phyloP scores from a whole-genome alignment of 2,113 vertebrate genomes.

The Butorides virescens region DNA sequence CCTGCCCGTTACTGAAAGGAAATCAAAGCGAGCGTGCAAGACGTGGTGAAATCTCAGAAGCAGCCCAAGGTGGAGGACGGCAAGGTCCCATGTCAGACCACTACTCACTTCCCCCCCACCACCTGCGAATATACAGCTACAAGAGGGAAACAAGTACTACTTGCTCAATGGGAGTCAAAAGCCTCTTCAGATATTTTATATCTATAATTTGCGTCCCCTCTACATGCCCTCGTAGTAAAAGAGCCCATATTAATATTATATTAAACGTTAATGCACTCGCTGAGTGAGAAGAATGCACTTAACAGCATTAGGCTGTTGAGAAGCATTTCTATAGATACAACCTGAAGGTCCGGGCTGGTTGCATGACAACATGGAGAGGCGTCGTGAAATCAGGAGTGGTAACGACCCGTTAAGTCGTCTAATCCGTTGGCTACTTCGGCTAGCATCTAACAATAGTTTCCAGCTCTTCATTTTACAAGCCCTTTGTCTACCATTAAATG shows the following conservation, averaged over 20 bases:
- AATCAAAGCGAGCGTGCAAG: background rate
- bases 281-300: background rate
- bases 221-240: background rate
- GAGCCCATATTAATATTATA: background rate
- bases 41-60: background rate
- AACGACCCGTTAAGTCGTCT: background rate
- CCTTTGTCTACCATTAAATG: background rate
- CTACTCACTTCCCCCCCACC: accelerated
- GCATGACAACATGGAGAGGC: background rate
- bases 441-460: background rate
- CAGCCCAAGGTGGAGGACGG: background rate
- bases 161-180: background rate
- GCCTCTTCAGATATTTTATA: background rate
- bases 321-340: background rate
- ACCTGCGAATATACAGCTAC: accelerated
- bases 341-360: background rate
- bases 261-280: background rate
- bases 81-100: background rate
- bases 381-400: background rate
- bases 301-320: background rate
- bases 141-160: background rate
- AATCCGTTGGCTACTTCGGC: background rate
- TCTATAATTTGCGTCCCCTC: background rate
- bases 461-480: background rate
- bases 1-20: background rate